These are phyloP conservation scores for Echeneis naucrates DNA, from an alignment of 2,797 vertebrate species.

Conservation along the genomic window DNA sequence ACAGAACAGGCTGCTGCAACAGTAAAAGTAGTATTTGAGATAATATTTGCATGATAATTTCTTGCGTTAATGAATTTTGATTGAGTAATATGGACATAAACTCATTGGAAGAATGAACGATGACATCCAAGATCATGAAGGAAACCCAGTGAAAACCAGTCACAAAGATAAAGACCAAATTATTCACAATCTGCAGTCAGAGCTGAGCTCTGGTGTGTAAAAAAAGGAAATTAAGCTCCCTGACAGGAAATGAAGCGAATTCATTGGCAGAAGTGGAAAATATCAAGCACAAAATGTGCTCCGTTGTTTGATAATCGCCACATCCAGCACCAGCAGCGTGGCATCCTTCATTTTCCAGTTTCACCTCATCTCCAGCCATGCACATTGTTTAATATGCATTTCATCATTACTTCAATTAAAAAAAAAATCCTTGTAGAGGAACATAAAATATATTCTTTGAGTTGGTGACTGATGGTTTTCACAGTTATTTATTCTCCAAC, in stretches of 20 bases:
- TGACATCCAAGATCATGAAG: constrained; percentile 21
- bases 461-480: constrained; percentile 10
- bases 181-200: constrained; percentile 24
- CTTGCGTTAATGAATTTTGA: constrained; percentile 59
- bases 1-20: constrained; percentile 37
- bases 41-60: constrained; percentile 70
- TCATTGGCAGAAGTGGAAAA: constrained; percentile 27
- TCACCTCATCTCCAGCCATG: constrained; percentile 23
- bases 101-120: constrained; percentile 8
- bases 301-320: constrained; percentile 14
- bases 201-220: constrained; percentile 16
- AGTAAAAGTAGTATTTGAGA: constrained; percentile 61
- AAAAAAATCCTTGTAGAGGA: constrained; percentile 22
- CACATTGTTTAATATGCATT: constrained; percentile 28
- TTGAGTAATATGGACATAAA: constrained; percentile 43
- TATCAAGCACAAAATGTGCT: constrained; percentile 24
- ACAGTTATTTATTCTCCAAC: constrained; percentile 13
- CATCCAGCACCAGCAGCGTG: background rate
- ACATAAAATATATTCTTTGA: constrained; percentile 12
- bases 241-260: constrained; percentile 41
- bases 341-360: constrained; percentile 22
- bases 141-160: too few relatives aligned
- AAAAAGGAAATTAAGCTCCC: constrained; percentile 45
- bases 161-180: constrained; percentile 7
- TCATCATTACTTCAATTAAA: constrained; percentile 30